A percentile compares a stretch with the other conserved stretches of the same genome.
phyloP scores from a whole-genome alignment of 1,140 invertebrate species.

The Cylas formicarius region DNA sequence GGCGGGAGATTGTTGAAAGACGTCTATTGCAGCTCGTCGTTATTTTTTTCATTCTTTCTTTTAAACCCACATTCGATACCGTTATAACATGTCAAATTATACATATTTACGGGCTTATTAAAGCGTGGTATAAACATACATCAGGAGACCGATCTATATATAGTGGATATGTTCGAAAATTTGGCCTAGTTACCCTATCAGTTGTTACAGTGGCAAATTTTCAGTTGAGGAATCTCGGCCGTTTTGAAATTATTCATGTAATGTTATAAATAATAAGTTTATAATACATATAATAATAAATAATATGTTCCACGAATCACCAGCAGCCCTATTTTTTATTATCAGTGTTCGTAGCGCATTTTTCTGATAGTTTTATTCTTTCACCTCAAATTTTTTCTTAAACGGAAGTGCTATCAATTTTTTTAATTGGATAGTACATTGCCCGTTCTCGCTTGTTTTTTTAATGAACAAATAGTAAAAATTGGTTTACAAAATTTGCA shows the following conservation, averaged over 20 bases:
- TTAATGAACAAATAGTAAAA: too few species aligned
- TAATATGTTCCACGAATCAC: background rate
- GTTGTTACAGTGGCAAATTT: too few species aligned
- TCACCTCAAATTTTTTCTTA: too few species aligned
- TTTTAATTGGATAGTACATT: too few species aligned
- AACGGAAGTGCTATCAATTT: too few species aligned
- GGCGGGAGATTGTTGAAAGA: slow-evolving; percentile 6
- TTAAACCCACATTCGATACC: slow-evolving; percentile 26
- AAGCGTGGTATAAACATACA: slow-evolving; percentile 26
- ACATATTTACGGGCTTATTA: slow-evolving; percentile 34
- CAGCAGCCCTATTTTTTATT: too few species aligned
- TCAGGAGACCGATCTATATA: slow-evolving; percentile 9
- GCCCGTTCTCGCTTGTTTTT: too few species aligned
- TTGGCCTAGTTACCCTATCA: slow-evolving; percentile 10
- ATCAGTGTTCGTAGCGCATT: background rate
- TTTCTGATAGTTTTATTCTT: slow-evolving; percentile 1
- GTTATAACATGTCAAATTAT: slow-evolving; percentile 33
- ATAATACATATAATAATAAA: background rate
- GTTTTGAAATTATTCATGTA: background rate
- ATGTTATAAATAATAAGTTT: background rate
- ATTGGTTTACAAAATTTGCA: too few species aligned
- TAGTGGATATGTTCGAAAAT: slow-evolving; percentile 11
- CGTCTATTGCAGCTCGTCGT: too few species aligned
- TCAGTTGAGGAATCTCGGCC: too few species aligned
- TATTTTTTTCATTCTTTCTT: slow-evolving; percentile 18